These are phyloP conservation scores for Phylloscopus collybita DNA, from an alignment of 2,797 vertebrate species.

Conservation along the genomic window DNA sequence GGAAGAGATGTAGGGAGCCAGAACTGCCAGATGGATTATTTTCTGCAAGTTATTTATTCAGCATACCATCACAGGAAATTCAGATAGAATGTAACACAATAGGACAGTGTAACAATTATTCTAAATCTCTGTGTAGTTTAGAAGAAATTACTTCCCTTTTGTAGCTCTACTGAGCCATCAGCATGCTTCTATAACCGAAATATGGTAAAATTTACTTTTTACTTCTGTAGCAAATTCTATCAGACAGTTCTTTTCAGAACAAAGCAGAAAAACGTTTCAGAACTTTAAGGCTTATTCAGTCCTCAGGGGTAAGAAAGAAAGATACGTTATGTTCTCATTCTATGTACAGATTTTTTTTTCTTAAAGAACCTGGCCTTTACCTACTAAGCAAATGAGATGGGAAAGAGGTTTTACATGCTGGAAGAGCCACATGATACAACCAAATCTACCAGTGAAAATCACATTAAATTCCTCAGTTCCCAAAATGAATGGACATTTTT, in stretches of 20 bases:
- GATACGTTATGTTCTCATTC: neutral
- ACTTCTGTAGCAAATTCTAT: neutral
- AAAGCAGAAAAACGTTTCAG: neutral
- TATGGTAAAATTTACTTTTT: neutral
- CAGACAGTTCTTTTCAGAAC: neutral
- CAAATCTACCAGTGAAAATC: neutral
- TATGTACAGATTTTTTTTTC: neutral
- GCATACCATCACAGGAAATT: neutral
- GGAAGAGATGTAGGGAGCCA: neutral
- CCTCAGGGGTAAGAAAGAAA: neutral
- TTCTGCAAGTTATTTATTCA: constrained; percentile 16
- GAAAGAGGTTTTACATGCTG: neutral
- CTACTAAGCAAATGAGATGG: neutral
- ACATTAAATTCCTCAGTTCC: neutral
- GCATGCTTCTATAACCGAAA: neutral
- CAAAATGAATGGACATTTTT: neutral
- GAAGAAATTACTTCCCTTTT: constrained; percentile 8
- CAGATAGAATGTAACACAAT: neutral
- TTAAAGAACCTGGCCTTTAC: neutral
- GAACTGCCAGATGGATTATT: constrained; percentile 35
- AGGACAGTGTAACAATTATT: neutral
- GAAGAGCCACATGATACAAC: neutral
- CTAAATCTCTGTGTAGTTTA: neutral
- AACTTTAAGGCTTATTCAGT: neutral
- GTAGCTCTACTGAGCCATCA: neutral